A percentile compares a stretch with the other conserved stretches of the same genome.
These are phyloP conservation scores for Microtus pennsylvanicus DNA, from an alignment of 2,113 vertebrate genomes.

Conservation along the genomic window DNA sequence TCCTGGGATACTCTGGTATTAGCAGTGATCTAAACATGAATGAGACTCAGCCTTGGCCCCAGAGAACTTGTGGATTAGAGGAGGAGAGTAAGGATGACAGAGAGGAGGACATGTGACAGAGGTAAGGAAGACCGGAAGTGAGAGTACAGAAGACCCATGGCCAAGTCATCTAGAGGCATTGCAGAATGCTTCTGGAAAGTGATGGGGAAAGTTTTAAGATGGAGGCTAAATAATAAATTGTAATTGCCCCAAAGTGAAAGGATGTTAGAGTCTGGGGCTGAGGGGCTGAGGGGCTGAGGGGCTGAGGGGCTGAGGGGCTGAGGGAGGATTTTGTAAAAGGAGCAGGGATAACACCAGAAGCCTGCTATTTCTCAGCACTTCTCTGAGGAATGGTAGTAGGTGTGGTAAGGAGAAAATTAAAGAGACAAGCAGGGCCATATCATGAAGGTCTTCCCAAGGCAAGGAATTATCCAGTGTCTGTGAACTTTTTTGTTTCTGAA, in stretches of 20 bases:
- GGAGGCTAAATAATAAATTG: not conserved
- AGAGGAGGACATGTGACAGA: too few species aligned
- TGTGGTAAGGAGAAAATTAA: not conserved
- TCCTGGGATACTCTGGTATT: not conserved
- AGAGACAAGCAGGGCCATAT: not conserved
- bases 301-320: too few species aligned
- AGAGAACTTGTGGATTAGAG: not conserved
- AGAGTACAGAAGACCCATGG: not conserved
- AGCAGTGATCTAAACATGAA: too few species aligned
- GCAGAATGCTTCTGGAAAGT: conserved; percentile 37
- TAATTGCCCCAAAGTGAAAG: not conserved
- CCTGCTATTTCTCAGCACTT: not conserved
- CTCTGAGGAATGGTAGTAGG: not conserved
- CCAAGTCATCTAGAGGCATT: not conserved
- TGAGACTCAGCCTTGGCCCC: too few species aligned
- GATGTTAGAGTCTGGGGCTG: not conserved
- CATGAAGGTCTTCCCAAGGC: not conserved
- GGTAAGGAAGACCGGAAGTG: not conserved
- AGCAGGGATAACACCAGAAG: not conserved
- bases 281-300: too few species aligned
- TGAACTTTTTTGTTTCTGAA: not conserved
- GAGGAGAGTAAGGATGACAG: not conserved
- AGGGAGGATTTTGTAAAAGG: not conserved
- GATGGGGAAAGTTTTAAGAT: not conserved
- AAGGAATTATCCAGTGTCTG: not conserved